phyloP scores from a whole-genome alignment of 30 jellyfish, hydroid and myxozoan genomes.

The Chrysaora quinquecirrha region DNA sequence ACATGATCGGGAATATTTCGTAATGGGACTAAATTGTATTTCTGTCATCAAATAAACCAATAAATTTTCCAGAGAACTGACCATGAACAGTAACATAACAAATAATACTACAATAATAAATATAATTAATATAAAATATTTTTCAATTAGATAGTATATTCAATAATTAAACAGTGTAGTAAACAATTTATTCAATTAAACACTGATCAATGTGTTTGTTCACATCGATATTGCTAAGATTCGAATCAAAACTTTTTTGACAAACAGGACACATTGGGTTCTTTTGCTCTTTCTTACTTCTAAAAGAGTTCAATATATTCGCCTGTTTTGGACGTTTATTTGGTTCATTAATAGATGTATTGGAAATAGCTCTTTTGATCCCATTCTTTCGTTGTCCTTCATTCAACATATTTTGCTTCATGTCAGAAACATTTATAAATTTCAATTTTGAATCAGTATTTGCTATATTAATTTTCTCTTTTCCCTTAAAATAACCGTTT shows the following conservation, averaged over 20 bases:
- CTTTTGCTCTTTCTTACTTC: constrained; percentile 23
- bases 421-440: not conserved
- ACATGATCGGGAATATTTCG: no score
- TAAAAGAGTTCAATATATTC: constrained; percentile 37
- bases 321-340: constrained; percentile 73
- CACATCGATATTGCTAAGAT: constrained; percentile 41
- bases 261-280: constrained; percentile 77
- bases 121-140: no score
- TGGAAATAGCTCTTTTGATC: constrained; percentile 11
- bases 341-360: not conserved
- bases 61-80: no score
- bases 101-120: no score
- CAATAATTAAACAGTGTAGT: no score
- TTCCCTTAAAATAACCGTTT: not conserved
- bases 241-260: constrained; percentile 44
- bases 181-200: constrained; percentile 63
- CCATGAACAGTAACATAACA: no score
- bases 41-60: no score
- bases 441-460: not conserved
- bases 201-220: constrained; percentile 85
- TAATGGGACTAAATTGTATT: no score
- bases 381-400: not conserved
- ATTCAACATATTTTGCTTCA: not conserved
- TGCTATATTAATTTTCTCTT: not conserved
- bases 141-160: no score